These are phyloP conservation scores for Apomyelois bistriatella DNA, from an alignment of 2,888 invertebrate species.

Conservation along the genomic window DNA sequence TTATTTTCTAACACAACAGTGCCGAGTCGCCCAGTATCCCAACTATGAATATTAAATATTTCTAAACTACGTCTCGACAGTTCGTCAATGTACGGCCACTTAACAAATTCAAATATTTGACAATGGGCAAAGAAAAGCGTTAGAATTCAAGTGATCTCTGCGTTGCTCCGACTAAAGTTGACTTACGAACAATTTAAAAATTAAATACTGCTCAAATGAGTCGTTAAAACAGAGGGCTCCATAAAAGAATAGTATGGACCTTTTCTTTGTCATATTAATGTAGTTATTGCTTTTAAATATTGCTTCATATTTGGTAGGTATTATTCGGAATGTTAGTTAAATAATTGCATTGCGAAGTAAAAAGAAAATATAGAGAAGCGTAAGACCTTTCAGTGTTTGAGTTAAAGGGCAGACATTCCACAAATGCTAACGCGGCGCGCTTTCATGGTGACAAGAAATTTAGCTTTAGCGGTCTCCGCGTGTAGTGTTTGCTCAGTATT, in stretches of 20 bases:
- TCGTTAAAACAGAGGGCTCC: conserved; percentile 57
- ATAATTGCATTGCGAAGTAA: conserved; percentile 1
- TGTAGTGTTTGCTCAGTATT: conserved; percentile 72
- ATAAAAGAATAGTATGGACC: conserved; percentile 48
- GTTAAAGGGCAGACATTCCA: conserved; percentile 61
- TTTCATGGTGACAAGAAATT: conserved; percentile 46
- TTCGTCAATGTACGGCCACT: conserved; percentile 75
- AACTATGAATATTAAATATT: conserved; percentile 73
- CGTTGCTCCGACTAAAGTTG: conserved; percentile 66
- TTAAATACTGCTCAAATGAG: conserved; percentile 73
- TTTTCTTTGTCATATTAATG: conserved; percentile 16
- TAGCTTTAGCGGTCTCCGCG: conserved; percentile 47
- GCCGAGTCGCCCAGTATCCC: conserved; percentile 42
- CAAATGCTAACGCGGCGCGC: conserved; percentile 46
- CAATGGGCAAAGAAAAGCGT: conserved; percentile 78
- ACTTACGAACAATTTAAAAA: conserved; percentile 75
- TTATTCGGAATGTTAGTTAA: background rate
- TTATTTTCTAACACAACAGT: conserved; percentile 45
- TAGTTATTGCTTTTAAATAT: background rate
- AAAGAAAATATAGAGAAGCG: background rate
- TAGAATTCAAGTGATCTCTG: conserved; percentile 79
- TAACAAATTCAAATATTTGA: conserved; percentile 78
- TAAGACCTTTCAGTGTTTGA: conserved; percentile 40
- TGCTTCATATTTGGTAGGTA: background rate
- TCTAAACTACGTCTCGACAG: conserved; percentile 62